A percentile compares a stretch with the other conserved stretches of the same genome.
Evolutionary conservation across 2,888 invertebrate species (phyloP).

Genomic region (Rhagonycha fulva): DNA sequence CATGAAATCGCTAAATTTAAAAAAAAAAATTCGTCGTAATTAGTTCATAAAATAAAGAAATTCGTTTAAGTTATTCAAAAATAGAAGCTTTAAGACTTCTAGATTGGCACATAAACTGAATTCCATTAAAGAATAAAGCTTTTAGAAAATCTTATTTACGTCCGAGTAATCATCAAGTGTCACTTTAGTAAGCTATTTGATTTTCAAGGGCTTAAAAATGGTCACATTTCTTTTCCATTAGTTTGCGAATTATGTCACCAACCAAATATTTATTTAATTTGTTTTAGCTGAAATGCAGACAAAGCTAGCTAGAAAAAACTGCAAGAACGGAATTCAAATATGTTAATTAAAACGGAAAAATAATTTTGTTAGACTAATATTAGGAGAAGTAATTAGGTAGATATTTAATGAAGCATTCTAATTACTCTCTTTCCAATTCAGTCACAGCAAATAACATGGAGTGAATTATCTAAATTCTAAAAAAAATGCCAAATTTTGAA

Average conservation of each 20-base stretch:
- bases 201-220: conserved; percentile 27
- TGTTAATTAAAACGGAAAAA: background rate
- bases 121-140: conserved; percentile 27
- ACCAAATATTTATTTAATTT: background rate
- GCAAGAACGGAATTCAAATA: background rate
- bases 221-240: conserved; percentile 47
- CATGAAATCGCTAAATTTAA: background rate
- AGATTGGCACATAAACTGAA: conserved; percentile 20
- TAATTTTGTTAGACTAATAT: background rate
- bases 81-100: conserved; percentile 1
- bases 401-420: background rate
- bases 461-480: background rate
- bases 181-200: conserved; percentile 27
- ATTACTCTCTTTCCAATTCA: background rate
- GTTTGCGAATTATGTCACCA: conserved; percentile 44
- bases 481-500: background rate
- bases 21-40: background rate
- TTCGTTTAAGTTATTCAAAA: conserved; percentile 1
- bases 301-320: background rate
- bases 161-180: conserved; percentile 31
- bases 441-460: background rate
- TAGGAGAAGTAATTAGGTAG: background rate
- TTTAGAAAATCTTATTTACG: conserved; percentile 21
- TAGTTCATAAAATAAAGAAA: background rate
- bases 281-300: background rate